A percentile compares a stretch with the other conserved stretches of the same genome.
Conservation (phyloP, 1,140 invertebrate species). For the Artemia franciscana region DNA sequence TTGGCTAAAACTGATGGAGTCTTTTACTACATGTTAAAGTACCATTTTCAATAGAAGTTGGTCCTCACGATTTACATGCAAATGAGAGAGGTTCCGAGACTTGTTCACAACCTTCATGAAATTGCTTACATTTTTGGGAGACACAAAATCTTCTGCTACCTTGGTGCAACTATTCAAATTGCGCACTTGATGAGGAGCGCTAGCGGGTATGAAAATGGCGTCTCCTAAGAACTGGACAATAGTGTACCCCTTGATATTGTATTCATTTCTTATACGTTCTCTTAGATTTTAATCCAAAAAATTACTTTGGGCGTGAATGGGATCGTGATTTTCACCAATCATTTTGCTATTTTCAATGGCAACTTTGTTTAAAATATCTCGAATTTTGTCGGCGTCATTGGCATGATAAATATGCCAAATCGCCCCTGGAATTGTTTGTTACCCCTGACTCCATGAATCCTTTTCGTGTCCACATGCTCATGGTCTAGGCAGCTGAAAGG, state of each 20-base stretch:
- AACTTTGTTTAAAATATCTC: conserved; percentile 65
- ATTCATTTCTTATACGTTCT: conserved; percentile 70
- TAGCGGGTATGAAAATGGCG: conserved; percentile 90
- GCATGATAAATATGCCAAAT: conserved; percentile 94
- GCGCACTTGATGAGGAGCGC: conserved; percentile 73
- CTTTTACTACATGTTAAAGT: too few species aligned
- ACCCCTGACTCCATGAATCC: conserved; percentile 51
- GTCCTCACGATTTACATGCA: too few species aligned
- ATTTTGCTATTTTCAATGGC: conserved; percentile 62
- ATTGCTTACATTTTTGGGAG: too few species aligned
- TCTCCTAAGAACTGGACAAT: conserved; percentile 89
- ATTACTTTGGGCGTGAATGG: conserved; percentile 91
- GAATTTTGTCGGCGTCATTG: conserved; percentile 80
- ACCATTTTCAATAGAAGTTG: too few species aligned
- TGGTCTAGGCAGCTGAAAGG: conserved; percentile 68
- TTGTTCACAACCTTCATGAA: too few species aligned
- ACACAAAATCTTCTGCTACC: too few species aligned
- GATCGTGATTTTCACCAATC: conserved; percentile 73
- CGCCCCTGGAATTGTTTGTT: conserved; percentile 65
- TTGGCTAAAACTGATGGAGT: too few species aligned
- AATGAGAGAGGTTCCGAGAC: too few species aligned
- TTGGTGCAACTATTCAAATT: background rate
- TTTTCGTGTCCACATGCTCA: conserved; percentile 72
- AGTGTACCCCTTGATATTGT: conserved; percentile 79
- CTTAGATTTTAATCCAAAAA: conserved; percentile 71